These are phyloP conservation scores for Zootoca vivipara DNA, from an alignment of 2,113 vertebrate genomes.

Conservation along the genomic window DNA sequence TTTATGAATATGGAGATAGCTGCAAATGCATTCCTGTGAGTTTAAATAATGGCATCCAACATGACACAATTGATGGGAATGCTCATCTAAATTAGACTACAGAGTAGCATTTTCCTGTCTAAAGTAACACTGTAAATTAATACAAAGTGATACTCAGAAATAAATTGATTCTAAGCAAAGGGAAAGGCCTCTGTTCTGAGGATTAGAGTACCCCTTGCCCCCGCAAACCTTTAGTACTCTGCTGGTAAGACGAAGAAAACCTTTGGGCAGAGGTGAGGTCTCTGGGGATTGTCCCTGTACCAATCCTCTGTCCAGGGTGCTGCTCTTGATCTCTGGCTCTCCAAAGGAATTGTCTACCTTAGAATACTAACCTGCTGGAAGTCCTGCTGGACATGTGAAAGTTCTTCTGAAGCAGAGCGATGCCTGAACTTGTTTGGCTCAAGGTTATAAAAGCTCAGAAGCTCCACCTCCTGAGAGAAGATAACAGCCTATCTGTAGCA, in stretches of 20 bases:
- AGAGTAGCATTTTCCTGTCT: background rate
- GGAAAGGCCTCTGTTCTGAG: no score
- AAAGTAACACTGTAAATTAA: background rate
- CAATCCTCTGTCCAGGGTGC: background rate
- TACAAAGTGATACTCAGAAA: background rate
- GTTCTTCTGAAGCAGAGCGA: background rate
- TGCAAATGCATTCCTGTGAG: background rate
- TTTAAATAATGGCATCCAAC: background rate
- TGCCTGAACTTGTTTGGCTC: background rate
- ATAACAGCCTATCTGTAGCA: no score
- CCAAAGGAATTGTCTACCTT: no score
- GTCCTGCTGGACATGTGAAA: background rate
- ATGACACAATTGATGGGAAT: background rate
- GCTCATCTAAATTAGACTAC: background rate
- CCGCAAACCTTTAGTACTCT: no score
- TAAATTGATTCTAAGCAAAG: background rate
- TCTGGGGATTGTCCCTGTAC: background rate
- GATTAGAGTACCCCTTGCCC: no score
- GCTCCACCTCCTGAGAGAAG: background rate
- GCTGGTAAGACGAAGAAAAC: no score
- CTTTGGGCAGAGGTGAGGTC: no score
- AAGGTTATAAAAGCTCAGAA: background rate
- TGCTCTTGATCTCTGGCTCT: no score
- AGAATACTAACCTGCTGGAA: background rate
- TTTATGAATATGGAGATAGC: background rate